A percentile compares a stretch with the other conserved stretches of the same genome.
Evolutionary conservation across 1,140 invertebrate species (phyloP).

Genomic region (Bombus sylvicola): DNA sequence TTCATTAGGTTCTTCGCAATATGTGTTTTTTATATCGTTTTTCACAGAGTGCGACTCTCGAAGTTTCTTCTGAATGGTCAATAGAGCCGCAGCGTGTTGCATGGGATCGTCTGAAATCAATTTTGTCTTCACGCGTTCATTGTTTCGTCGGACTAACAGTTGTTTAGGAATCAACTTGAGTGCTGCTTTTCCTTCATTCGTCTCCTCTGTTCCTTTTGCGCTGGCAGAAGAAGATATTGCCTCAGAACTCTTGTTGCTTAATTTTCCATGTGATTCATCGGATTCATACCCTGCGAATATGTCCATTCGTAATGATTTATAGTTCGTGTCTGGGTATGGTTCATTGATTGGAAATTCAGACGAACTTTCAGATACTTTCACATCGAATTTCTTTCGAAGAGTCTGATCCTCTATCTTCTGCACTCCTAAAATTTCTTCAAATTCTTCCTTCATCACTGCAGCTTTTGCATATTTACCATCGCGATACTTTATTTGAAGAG

Average conservation of each 20-base stretch:
- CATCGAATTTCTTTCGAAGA: conserved; percentile 9
- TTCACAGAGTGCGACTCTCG: conserved; percentile 36
- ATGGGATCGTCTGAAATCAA: conserved; percentile 49
- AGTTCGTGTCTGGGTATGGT: conserved; percentile 8
- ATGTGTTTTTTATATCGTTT: background rate
- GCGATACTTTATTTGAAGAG: conserved; percentile 54
- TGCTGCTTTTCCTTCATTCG: conserved; percentile 41
- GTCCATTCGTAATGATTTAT: conserved; percentile 59
- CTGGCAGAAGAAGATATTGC: background rate
- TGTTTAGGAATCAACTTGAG: conserved; percentile 78
- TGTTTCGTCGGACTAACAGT: conserved; percentile 68
- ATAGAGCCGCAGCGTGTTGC: conserved; percentile 45
- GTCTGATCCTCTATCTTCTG: conserved; percentile 33
- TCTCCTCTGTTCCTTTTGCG: conserved; percentile 56
- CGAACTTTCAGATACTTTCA: conserved; percentile 16
- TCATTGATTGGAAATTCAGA: conserved; percentile 44
- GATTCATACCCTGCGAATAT: conserved; percentile 65
- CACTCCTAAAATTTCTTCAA: conserved; percentile 32
- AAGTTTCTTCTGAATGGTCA: conserved; percentile 57
- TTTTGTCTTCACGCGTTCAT: conserved; percentile 54
- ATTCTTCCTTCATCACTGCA: conserved; percentile 21
- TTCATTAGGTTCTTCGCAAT: conserved; percentile 9
- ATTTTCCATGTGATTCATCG: conserved; percentile 20
- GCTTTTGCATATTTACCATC: conserved; percentile 41
- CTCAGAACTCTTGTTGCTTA: conserved; percentile 1